A percentile compares a stretch with the other conserved stretches of the same genome.
phyloP scores from a whole-genome alignment of 2,113 vertebrate species.

The Rhadina sibilatrix region DNA sequence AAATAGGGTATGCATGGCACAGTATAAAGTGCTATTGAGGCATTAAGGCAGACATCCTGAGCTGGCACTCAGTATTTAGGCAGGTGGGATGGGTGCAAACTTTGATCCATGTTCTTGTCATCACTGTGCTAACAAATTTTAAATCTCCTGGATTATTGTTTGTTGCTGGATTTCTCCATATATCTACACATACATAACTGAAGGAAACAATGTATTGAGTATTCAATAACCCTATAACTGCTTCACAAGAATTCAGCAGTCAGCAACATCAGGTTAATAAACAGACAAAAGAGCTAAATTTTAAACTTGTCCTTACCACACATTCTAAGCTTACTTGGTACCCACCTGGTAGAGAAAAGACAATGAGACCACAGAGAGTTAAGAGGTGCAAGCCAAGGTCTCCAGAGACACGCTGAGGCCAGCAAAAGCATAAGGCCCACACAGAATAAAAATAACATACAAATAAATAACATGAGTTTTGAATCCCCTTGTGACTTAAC shows the following conservation, averaged over 20 bases:
- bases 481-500: background rate
- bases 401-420: background rate
- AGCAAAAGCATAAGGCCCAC: background rate
- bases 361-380: background rate
- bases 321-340: background rate
- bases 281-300: background rate
- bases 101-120: background rate
- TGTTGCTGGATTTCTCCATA: background rate
- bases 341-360: background rate
- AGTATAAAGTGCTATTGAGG: background rate
- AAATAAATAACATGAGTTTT: background rate
- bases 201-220: background rate
- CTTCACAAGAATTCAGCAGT: background rate
- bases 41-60: background rate
- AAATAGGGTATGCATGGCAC: background rate
- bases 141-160: background rate
- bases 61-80: background rate
- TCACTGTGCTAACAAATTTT: background rate
- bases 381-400: background rate
- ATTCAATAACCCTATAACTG: background rate
- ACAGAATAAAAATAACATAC: background rate
- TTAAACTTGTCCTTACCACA: background rate
- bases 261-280: background rate
- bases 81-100: background rate
- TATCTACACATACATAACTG: accelerated